A percentile compares a stretch with the other conserved stretches of the same genome.
phyloP scores from a whole-genome alignment of 2,888 invertebrate genomes.

The Eristalinus sepulchralis region DNA sequence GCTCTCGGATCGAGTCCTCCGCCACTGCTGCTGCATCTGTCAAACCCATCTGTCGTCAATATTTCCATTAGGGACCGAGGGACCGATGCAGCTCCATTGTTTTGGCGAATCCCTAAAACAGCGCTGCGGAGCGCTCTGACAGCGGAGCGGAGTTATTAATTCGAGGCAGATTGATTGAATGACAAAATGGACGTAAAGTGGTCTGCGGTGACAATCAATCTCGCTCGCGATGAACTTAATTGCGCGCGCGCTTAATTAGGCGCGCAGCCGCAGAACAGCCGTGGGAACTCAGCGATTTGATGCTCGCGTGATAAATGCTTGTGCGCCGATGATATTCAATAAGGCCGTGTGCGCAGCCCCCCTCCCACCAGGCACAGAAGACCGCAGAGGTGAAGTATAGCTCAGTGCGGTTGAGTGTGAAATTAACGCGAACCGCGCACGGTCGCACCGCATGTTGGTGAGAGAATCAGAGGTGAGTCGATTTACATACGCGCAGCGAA shows the following conservation, averaged over 20 bases:
- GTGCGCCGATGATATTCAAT: conserved; percentile 44
- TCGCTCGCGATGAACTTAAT: conserved; percentile 59
- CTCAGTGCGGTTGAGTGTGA: conserved; percentile 55
- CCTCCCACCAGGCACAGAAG: background rate
- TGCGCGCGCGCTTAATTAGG: conserved; percentile 52
- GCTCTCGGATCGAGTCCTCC: conserved; percentile 48
- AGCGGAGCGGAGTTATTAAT: conserved; percentile 75
- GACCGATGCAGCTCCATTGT: conserved; percentile 65
- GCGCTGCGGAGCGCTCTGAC: conserved; percentile 46
- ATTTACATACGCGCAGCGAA: conserved; percentile 71
- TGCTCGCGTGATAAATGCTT: conserved; percentile 52
- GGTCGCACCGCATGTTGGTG: conserved; percentile 49
- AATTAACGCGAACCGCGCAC: conserved; percentile 63
- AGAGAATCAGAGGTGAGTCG: conserved; percentile 60
- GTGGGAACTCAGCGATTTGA: conserved; percentile 34
- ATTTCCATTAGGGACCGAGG: conserved; percentile 56
- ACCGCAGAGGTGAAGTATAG: background rate
- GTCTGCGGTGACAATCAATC: conserved; percentile 58
- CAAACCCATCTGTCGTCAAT: conserved; percentile 70
- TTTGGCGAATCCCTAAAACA: conserved; percentile 58
- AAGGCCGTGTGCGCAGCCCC: background rate
- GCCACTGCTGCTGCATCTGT: conserved; percentile 52
- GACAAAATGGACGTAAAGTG: conserved; percentile 75
- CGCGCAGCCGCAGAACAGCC: background rate
- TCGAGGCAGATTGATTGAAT: conserved; percentile 76